Evolutionary conservation across 2,797 vertebrate genomes (phyloP), one percentile per base, ranked within the genome.

Genomic region (Lithobates sylvaticus): DNA sequence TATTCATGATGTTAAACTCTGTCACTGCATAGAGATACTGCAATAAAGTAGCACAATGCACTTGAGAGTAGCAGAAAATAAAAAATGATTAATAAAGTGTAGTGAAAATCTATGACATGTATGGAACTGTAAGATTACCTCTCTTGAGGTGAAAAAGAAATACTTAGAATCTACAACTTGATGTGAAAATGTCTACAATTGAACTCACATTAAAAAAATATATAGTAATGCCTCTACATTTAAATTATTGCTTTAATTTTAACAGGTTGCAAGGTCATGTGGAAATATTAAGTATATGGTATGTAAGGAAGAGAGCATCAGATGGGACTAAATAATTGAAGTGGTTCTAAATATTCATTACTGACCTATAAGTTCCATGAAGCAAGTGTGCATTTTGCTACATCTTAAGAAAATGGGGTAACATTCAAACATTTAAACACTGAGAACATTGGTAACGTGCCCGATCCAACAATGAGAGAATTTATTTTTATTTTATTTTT

Each of bases 1-100:
- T 78, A 78, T 84, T 84, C 83, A 78, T 84, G 83, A 84, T 84
- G 75, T 78, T 77, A 84, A 84, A 78, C 67, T 71, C 71, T 83
- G 81, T 76, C 83, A 69, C 67, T 78, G 67, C 65, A 71, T 81
- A 69, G 58, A 76, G 72, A 75, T 83, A 68, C n/a, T 67, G 67
- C 23, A 36, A 84, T 84, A 84, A 84, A 84, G 32, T 69, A 34
- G 32, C 83, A 70, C 75, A 71, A 71, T 84, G 50, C 67, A 61
- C 44, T 58, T 4, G 32, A 77, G 47, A 77, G 64, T n/a, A 50
- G 75, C 23, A 78, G 65, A 70, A 83, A 83, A 83, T 83, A 67
- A 76, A 84, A 71, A 71, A 69, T 71, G 83, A 84, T 84, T 84
- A 84, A 78, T 61, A 61, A 77, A 84, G 21, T 47, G 42, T 50